Base-by-base conservation (phyloP, 2,113 vertebrate genomes). In the Rhagologus leucostigma region DNA sequence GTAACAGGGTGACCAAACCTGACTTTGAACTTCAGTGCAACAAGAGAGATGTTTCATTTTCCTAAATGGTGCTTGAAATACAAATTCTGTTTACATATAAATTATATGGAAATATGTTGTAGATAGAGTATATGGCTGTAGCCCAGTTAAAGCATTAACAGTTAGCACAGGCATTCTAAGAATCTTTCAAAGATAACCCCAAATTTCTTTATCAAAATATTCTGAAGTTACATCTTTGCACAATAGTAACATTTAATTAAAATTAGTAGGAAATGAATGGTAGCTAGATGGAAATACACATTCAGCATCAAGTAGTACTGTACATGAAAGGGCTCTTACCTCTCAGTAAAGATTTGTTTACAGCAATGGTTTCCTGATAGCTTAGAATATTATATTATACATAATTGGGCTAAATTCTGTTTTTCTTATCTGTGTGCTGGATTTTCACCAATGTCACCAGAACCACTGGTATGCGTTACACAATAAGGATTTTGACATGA, bases 291-390 rank as follows among this genome's bases (percentile, higher is more conserved):
- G 63, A 88, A 95, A 79, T 82, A 87, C 11, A 82, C 85, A 90
- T 93, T 94, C 63, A 95, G 47, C 82, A 91, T 93, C 79, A 70
- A 85, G 75, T 89, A 83, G 80, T 76, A 96, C 84, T 97, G 78
- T 97, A 96, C 53, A 55, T 95, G 95, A 95, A 95, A 97, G 96
- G 97, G 94, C 86, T 93, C 60, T 95, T 97, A 97, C 85, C 92
- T 97, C 97, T 97, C 93, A 86, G 87, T 96, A 95, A 95, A 84
- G 64, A 89, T 92, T 88, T 96, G 97, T 97, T 95, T 95, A 96
- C 87, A 93, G 39, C 56, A 84, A n/a, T 90, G 93, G 59, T 92
- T 95, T 97, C 78, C 89, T 94, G 59, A 71, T 96, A 85, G 83
- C 42, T 95, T 95, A 84, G 8, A 77, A 46, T 81, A 90, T 67